Evolutionary conservation across 2,797 vertebrate species (phyloP).

Genomic region (Yasuhikotakia modesta): DNA sequence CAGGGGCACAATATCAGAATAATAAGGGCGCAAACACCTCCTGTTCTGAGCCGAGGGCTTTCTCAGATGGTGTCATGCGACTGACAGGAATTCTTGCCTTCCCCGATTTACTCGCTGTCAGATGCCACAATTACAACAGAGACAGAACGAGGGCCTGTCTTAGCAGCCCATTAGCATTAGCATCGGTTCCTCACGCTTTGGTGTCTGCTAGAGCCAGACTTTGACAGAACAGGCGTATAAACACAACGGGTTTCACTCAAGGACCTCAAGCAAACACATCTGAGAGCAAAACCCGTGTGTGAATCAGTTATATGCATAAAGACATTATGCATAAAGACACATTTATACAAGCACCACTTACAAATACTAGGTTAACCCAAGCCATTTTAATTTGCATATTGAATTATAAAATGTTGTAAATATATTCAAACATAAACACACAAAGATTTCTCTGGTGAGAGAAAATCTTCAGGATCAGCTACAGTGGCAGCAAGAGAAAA

Average conservation of each 20-base stretch:
- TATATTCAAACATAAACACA: too few species aligned
- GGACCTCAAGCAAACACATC: too few species aligned
- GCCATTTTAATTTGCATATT: too few species aligned
- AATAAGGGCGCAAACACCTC: conserved; percentile 3
- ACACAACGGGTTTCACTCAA: conserved; percentile 64
- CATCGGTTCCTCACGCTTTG: conserved; percentile 50
- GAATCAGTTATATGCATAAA: too few species aligned
- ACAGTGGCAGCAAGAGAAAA: too few species aligned
- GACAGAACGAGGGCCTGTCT: not conserved
- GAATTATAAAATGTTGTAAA: too few species aligned
- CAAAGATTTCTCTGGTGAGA: too few species aligned
- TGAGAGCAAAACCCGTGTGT: too few species aligned
- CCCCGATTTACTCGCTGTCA: not conserved
- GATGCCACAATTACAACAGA: not conserved
- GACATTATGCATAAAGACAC: too few species aligned
- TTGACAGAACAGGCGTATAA: conserved; percentile 69
- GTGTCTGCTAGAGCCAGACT: conserved; percentile 64
- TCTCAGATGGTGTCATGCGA: not conserved
- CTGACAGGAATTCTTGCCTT: conserved; percentile 1
- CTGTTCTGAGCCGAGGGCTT: not conserved
- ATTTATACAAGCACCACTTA: too few species aligned
- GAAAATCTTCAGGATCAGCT: too few species aligned
- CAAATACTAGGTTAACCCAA: too few species aligned
- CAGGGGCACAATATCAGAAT: conserved; percentile 30
- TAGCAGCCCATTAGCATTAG: conserved; percentile 54